phyloP scores from a whole-genome alignment of 2,113 vertebrate species.

The Poecilia latipinna region DNA sequence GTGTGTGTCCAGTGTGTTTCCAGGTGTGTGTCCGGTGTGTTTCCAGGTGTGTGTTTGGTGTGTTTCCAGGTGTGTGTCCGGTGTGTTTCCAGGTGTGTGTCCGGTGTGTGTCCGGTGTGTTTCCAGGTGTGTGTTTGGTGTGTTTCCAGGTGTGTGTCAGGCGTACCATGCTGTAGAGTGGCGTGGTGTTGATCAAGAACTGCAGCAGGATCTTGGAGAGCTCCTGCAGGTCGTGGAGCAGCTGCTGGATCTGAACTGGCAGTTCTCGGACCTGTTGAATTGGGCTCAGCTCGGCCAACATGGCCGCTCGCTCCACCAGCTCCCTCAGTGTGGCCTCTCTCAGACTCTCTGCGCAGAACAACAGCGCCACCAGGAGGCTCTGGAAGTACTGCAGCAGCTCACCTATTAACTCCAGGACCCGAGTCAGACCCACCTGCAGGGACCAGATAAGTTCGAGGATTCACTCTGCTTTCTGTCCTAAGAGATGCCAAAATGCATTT shows the following conservation, averaged over 20 bases:
- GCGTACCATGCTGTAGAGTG: conserved; percentile 74
- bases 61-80: too few relatives aligned
- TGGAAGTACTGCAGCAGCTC: conserved; percentile 57
- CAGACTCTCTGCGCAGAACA: conserved; percentile 52
- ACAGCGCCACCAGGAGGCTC: conserved; percentile 50
- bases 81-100: neutral
- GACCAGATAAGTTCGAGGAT: neutral
- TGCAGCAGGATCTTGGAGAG: conserved; percentile 72
- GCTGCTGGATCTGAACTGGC: conserved; percentile 51
- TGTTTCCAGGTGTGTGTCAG: neutral
- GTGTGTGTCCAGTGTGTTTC: too few relatives aligned
- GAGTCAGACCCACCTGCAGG: conserved; percentile 62
- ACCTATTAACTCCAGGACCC: conserved; percentile 44
- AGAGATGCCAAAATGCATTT: neutral
- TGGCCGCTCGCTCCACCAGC: conserved; percentile 21
- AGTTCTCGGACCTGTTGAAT: conserved; percentile 53
- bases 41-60: too few relatives aligned
- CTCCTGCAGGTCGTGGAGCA: conserved; percentile 64
- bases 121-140: too few relatives aligned
- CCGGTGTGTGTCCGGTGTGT: too few relatives aligned
- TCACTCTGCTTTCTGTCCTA: neutral
- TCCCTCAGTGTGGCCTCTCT: conserved; percentile 24
- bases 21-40: too few relatives aligned
- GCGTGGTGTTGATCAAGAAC: conserved; percentile 75
- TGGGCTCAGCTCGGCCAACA: conserved; percentile 45